phyloP scores from a whole-genome alignment of 2,797 vertebrate species.

The Hirundo rustica region DNA sequence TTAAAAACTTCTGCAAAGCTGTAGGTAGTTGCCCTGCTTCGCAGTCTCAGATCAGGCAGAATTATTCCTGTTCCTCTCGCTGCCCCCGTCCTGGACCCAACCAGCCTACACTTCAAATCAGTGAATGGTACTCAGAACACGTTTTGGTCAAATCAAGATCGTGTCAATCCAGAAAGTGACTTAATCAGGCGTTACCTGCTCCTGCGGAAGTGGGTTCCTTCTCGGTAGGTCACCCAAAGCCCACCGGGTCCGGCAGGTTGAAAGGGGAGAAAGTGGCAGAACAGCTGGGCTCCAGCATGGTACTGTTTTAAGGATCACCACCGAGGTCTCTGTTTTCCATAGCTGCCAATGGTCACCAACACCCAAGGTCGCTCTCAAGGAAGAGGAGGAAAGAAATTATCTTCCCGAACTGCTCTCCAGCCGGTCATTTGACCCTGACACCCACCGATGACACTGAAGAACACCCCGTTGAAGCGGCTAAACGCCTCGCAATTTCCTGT shows the following conservation, averaged over 20 bases:
- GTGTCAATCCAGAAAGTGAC: neutral
- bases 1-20: neutral
- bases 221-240: slow-evolving; percentile 73
- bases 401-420: neutral
- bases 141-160: neutral
- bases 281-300: slow-evolving; percentile 71
- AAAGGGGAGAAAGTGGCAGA: slow-evolving; percentile 62
- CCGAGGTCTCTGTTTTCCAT: slow-evolving; percentile 73
- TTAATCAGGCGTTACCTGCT: slow-evolving; percentile 67
- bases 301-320: slow-evolving; percentile 75
- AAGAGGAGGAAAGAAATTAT: neutral
- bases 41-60: neutral
- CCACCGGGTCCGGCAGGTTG: slow-evolving; percentile 76
- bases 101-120: neutral
- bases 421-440: slow-evolving; percentile 2
- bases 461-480: slow-evolving; percentile 13
- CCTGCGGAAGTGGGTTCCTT: neutral
- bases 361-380: neutral
- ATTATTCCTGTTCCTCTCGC: neutral
- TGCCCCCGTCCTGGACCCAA: neutral
- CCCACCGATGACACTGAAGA: neutral
- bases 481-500: slow-evolving; percentile 28
- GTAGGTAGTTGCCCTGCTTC: neutral
- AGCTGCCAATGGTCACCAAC: slow-evolving; percentile 50
- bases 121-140: neutral